Evolutionary conservation across 2,797 vertebrate genomes (phyloP).

Genomic region (Chelonia mydas): DNA sequence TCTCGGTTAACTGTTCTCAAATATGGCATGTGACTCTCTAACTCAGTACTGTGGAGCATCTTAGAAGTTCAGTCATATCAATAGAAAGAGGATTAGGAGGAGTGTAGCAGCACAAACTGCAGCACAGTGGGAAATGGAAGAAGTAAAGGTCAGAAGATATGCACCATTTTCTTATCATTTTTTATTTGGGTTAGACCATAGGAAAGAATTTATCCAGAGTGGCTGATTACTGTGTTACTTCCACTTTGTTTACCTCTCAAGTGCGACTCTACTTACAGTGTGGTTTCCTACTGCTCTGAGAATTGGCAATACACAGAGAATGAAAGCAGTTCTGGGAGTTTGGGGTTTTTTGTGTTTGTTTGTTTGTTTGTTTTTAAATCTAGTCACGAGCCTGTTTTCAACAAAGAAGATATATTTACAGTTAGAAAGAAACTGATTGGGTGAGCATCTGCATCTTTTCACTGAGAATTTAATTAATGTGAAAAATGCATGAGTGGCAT

Average conservation of each 20-base stretch:
- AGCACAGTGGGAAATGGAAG: neutral
- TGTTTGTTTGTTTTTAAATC: neutral
- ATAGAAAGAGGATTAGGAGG: neutral
- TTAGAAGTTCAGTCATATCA: neutral
- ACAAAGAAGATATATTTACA: neutral
- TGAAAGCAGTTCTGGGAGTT: neutral
- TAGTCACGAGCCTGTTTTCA: neutral
- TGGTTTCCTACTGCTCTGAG: neutral
- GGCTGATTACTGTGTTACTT: neutral
- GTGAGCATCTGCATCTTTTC: neutral
- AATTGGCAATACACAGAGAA: neutral
- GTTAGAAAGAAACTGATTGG: neutral
- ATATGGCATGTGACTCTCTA: neutral
- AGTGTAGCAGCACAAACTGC: neutral
- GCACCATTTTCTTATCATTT: neutral
- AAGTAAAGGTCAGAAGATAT: neutral
- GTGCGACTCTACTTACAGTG: neutral
- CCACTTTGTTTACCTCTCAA: neutral
- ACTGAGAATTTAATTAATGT: neutral
- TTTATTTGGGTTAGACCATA: neutral
- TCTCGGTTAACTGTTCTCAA: neutral
- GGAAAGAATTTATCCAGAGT: neutral
- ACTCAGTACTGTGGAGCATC: neutral
- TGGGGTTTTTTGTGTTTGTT: neutral
- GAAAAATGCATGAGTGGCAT: neutral